phyloP scores from a whole-genome alignment of 2,888 invertebrate genomes.

The Bembecia ichneumoniformis region DNA sequence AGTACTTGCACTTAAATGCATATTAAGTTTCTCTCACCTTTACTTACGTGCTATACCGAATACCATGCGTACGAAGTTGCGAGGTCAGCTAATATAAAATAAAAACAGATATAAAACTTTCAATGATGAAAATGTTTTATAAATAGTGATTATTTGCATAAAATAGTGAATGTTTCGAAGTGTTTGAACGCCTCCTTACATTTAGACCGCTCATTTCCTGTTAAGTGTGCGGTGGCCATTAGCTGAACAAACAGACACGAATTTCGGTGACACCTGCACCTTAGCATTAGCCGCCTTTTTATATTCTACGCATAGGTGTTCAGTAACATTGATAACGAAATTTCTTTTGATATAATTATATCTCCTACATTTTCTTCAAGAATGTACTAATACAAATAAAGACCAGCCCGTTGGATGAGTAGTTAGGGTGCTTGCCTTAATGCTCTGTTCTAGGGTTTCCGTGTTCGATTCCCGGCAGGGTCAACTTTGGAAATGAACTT shows the following conservation, averaged over 20 bases:
- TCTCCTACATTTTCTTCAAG: background rate
- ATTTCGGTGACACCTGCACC: slow-evolving; percentile 49
- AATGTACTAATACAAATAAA: no score
- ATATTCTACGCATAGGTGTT: slow-evolving; percentile 1
- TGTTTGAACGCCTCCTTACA: slow-evolving; percentile 21
- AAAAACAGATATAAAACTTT: no score
- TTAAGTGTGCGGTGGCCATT: slow-evolving; percentile 41
- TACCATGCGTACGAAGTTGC: no score
- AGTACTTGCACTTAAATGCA: no score
- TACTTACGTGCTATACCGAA: no score
- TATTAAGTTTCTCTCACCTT: no score
- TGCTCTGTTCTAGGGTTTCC: no score
- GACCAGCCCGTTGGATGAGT: no score
- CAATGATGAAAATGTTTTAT: background rate
- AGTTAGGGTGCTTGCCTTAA: no score
- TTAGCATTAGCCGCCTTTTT: slow-evolving; percentile 3
- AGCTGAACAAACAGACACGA: slow-evolving; percentile 51
- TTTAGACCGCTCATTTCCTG: slow-evolving; percentile 27
- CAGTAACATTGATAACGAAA: slow-evolving; percentile 14
- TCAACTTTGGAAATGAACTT: no score
- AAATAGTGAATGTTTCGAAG: background rate
- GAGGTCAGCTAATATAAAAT: no score
- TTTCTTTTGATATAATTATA: slow-evolving; percentile 10
- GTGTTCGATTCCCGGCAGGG: no score
- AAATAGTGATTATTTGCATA: background rate